phyloP scores from a whole-genome alignment of 64 coral and sea anemone species.

The Porites australiensis region DNA sequence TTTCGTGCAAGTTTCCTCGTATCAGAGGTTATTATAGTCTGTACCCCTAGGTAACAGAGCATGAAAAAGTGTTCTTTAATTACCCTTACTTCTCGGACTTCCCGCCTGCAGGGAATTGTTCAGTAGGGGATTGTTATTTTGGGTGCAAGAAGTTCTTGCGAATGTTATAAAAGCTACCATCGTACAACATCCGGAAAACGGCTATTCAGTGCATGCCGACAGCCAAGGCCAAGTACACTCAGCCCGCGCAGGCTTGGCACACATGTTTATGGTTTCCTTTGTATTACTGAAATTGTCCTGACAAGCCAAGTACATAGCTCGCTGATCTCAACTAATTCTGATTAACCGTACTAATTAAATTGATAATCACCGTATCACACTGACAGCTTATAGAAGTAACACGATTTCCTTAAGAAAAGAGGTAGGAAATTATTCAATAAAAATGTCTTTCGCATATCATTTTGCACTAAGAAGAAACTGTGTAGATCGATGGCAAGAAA shows the following conservation, averaged over 20 bases:
- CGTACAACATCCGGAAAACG: not conserved
- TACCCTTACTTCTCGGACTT: not conserved
- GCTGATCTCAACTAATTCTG: no score
- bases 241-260: not conserved
- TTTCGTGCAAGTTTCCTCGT: not conserved
- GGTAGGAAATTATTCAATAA: no score
- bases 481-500: no score
- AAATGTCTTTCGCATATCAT: no score
- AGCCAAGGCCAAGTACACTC: not conserved
- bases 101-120: slow-evolving; percentile 1
- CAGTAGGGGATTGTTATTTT: not conserved
- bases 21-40: not conserved
- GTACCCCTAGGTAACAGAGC: not conserved
- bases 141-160: not conserved
- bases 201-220: not conserved
- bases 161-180: not conserved
- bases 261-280: slow-evolving; percentile 1
- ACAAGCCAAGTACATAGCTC: no score
- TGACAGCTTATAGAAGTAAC: no score
- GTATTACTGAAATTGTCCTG: no score
- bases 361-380: no score
- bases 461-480: no score
- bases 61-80: not conserved
- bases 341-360: no score
- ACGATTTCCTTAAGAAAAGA: no score